Percentiles rank a stretch among this genome's conserved stretches.
phyloP scores from a whole-genome alignment of 2,797 vertebrate species.

The Alcedo quadribrachys region DNA sequence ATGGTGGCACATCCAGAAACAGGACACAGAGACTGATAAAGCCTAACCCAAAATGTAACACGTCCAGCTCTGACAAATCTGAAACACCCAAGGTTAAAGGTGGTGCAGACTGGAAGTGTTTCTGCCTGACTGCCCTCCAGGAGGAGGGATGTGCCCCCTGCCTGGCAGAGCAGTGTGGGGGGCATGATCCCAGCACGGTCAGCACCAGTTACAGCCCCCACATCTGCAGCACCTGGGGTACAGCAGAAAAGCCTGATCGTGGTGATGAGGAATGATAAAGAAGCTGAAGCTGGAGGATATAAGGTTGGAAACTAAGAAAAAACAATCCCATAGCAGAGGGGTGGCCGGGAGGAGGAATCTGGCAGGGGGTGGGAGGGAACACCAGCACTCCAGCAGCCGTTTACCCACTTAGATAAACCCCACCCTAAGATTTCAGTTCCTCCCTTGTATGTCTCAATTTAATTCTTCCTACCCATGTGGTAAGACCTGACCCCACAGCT shows the following conservation, averaged over 20 bases:
- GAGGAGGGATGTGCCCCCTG: neutral
- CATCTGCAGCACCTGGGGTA: neutral
- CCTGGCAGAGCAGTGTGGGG: neutral
- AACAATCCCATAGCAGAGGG: neutral
- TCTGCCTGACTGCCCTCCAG: neutral
- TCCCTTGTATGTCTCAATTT: neutral
- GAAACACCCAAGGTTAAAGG: neutral
- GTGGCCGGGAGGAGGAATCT: neutral
- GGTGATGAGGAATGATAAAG: neutral
- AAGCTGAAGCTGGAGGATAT: neutral
- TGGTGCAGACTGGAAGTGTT: neutral
- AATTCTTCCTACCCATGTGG: neutral
- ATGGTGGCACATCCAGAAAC: neutral
- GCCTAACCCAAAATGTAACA: neutral
- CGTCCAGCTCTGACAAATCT: rapidly evolving
- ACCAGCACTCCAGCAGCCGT: neutral
- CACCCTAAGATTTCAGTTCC: constrained; percentile 42
- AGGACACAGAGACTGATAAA: neutral
- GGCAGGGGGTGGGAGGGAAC: neutral
- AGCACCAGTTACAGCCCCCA: neutral
- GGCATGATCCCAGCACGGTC: rapidly evolving
- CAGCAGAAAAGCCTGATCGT: neutral
- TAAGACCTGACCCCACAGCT: neutral
- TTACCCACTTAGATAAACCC: neutral
- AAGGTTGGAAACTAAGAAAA: neutral